These are phyloP conservation scores for Malurus alboscapulatus DNA, from an alignment of 2,113 vertebrate genomes.

Conservation along the genomic window DNA sequence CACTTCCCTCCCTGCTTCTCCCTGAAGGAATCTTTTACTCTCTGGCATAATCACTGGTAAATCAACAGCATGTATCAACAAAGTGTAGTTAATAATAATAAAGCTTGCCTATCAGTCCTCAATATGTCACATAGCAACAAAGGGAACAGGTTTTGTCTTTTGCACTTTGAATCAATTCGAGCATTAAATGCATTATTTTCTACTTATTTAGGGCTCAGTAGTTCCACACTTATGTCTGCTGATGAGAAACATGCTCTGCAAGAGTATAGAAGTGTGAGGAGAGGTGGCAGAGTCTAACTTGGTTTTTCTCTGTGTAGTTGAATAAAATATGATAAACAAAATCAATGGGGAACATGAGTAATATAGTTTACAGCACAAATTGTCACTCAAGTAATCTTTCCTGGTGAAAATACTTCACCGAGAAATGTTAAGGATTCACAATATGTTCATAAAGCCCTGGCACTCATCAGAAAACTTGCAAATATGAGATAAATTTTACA, in stretches of 20 bases:
- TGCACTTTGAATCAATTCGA: not conserved
- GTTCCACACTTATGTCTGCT: not conserved
- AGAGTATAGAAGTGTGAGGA: not conserved
- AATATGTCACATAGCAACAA: not conserved
- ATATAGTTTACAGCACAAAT: not conserved
- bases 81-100: not conserved
- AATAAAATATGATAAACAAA: conserved; percentile 26
- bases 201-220: conserved; percentile 11
- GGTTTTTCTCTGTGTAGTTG: not conserved
- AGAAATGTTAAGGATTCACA: not conserved
- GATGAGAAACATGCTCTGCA: not conserved
- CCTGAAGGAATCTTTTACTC: not conserved
- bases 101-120: not conserved
- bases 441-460: not conserved
- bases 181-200: conserved; percentile 42
- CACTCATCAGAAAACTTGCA: not conserved
- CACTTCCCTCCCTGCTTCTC: not conserved
- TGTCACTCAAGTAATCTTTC: not conserved
- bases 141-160: not conserved
- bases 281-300: not conserved
- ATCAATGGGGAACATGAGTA: not conserved
- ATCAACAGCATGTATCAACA: conserved; percentile 4
- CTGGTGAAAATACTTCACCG: conserved; percentile 11
- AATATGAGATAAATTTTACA: not conserved
- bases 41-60: not conserved